A percentile compares a stretch with the other conserved stretches of the same genome.
phyloP scores from a whole-genome alignment of 2,113 vertebrate species.

The Chinchilla lanigera region DNA sequence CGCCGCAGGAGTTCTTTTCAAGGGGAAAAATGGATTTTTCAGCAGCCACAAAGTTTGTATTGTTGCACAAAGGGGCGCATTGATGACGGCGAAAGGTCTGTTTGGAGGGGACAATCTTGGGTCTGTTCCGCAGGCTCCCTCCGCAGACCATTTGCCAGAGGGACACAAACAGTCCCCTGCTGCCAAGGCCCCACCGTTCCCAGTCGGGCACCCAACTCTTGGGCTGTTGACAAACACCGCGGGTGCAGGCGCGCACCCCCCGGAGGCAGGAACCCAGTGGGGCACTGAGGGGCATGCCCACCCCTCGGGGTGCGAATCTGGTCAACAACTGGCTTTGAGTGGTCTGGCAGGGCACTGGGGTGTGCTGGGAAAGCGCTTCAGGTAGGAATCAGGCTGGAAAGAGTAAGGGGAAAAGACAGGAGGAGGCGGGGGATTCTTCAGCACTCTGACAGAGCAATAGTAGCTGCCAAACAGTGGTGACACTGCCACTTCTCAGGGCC shows the following conservation, averaged over 20 bases:
- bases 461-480: no score
- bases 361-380: rapidly evolving
- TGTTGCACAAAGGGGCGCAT: conserved; percentile 88
- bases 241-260: not conserved
- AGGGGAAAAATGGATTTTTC: conserved; percentile 88
- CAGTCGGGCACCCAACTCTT: not conserved
- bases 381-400: rapidly evolving
- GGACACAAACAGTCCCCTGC: conserved; percentile 68
- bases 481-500: not conserved
- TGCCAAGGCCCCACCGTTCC: conserved; percentile 57
- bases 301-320: not conserved
- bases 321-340: not conserved
- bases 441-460: rapidly evolving
- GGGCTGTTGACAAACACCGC: conserved; percentile 61
- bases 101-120: conserved; percentile 86
- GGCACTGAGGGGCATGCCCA: not conserved
- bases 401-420: not conserved
- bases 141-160: conserved; percentile 65
- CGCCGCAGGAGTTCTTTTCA: conserved; percentile 83
- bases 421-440: not conserved
- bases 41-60: conserved; percentile 89
- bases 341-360: not conserved
- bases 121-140: conserved; percentile 81
- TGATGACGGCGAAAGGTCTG: conserved; percentile 83
- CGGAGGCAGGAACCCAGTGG: not conserved